These are phyloP conservation scores for Leptopilina boulardi DNA, from an alignment of 1,140 invertebrate genomes.

Conservation along the genomic window DNA sequence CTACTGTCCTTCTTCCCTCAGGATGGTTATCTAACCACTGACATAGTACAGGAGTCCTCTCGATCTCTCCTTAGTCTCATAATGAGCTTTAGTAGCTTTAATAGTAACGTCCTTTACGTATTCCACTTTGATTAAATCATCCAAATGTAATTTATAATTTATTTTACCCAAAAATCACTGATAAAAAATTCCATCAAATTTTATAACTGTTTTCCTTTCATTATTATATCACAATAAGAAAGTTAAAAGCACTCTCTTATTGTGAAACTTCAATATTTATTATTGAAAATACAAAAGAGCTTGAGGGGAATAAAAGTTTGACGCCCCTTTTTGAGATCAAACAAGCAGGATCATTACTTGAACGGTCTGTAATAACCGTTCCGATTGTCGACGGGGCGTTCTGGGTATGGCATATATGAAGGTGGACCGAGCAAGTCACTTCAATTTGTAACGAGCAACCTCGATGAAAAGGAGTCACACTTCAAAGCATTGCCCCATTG, in stretches of 20 bases:
- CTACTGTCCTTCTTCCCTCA: slow-evolving; percentile 21
- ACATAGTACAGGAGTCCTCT: background rate
- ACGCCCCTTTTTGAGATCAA: slow-evolving; percentile 16
- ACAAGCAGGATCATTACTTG: slow-evolving; percentile 33
- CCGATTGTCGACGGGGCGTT: slow-evolving; percentile 53
- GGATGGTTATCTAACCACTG: slow-evolving; percentile 8
- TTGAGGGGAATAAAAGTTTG: background rate
- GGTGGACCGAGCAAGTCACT: slow-evolving; percentile 58
- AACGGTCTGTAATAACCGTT: slow-evolving; percentile 51
- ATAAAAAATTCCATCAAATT: too few relatives aligned
- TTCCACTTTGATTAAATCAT: slow-evolving; percentile 10
- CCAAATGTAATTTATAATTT: background rate
- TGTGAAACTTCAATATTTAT: background rate
- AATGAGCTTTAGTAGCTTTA: slow-evolving; percentile 33
- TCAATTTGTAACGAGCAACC: slow-evolving; percentile 57
- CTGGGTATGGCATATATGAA: slow-evolving; percentile 56
- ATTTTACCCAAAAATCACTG: too few relatives aligned
- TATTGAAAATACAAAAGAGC: background rate
- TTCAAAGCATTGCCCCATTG: slow-evolving; percentile 49
- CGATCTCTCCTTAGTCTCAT: background rate
- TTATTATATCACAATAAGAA: too few relatives aligned
- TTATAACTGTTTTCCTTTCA: too few relatives aligned
- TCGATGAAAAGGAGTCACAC: slow-evolving; percentile 57
- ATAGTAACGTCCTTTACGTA: slow-evolving; percentile 1
- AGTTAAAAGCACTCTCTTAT: background rate